Base-by-base conservation (phyloP, 2,113 vertebrate genomes). In the Mus pahari region DNA sequence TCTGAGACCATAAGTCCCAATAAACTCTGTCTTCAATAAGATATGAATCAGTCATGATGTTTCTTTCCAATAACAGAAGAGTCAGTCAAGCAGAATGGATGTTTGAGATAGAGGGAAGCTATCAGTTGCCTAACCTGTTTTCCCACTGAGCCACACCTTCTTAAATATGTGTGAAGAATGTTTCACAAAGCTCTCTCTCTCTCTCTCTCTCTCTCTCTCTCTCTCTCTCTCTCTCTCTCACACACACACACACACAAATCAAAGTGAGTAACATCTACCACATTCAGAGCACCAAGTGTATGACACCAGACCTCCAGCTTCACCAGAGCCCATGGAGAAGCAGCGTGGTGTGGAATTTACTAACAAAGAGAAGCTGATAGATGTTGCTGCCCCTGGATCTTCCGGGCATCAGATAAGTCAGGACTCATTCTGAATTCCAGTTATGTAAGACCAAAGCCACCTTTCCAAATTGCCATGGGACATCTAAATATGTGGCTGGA, bases 331-430 rank as follows among this genome's bases (percentile, higher is more conserved):
- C 45, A 1, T 39, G 6, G 1, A 83, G n/a, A 9, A 77, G 81
- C 97, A 97, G 75, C 73, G 24, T 89, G 66, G 66, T 79, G 17
- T 82, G 75, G 92, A 86, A 84, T 78, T 86, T 97, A 92, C 87
- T 94, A 97, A 95, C 66, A 84, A 96, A 95, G 97, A 82, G 95
- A 98, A 93, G 95, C 96, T 58, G 73, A 96, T 97, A 96, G 88
- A 84, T 97, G 97, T 96, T 94, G 66, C 83, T 98, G 79, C 75
- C 50, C 83, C 60, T 95, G 88, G 48, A 62, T 78, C 53, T 95
- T 70, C 64, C 62, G 90, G 96, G 74, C 20, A 89, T 97, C 91
- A 97, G 81, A 97, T 97, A 95, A 97, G 39, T 45, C 58, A 93
- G 84, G 83, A 89, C 78, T 98, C 86, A 62, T 45, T 94, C 84